Base-by-base conservation (phyloP, 2,888 invertebrate genomes). In the Ophion slaviceki region DNA sequence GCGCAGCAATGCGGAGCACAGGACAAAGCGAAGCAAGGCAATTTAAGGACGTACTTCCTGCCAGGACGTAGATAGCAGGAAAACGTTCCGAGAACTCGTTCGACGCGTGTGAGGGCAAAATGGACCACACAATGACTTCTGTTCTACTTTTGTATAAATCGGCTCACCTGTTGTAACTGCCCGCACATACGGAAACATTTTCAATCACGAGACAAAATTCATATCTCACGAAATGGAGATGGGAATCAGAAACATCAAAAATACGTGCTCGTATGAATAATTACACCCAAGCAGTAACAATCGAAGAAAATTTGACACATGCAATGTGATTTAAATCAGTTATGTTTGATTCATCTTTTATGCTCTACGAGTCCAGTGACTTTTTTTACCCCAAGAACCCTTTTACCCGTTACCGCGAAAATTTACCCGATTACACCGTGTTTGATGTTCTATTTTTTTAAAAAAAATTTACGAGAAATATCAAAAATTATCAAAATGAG, bases 11-110 rank as follows among this genome's bases (percentile, higher is more conserved):
- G 66, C 45, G 71, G 28, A 24, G 17, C 61, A 40, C 66, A 47
- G 17, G 10, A 66, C 3, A 74, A 53, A 70, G 64, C n/a, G 28
- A 32, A 40, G 53, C 72, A 47, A 75, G 79, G 70, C 75, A 85
- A 82, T 82, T 85, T 82, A 66, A 80, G 75, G 75, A 79, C 59
- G 85, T 82, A 47, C 85, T 78, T 82, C 70, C 85, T 79, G 82
- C 59, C 70, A n/a, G 79, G 28, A 11, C 64, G 82, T 17, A 82
- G 85, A 85, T 85, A 85, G 76, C 61, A 75, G 66, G 45, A 47
- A 75, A 78, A 75, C 62, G 57, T 78, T 85, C 78, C 74, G 68
- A 77, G 72, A 85, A 82, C 78, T 78, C 81, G 57, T 81, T 81
- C 78, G 10, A 61, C 57, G 75, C 70, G 57, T 68, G 40, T 62